A percentile compares a stretch with the other conserved stretches of the same genome.
These are phyloP conservation scores for Sebastes fasciatus DNA, from an alignment of 2,113 vertebrate genomes.

Conservation along the genomic window DNA sequence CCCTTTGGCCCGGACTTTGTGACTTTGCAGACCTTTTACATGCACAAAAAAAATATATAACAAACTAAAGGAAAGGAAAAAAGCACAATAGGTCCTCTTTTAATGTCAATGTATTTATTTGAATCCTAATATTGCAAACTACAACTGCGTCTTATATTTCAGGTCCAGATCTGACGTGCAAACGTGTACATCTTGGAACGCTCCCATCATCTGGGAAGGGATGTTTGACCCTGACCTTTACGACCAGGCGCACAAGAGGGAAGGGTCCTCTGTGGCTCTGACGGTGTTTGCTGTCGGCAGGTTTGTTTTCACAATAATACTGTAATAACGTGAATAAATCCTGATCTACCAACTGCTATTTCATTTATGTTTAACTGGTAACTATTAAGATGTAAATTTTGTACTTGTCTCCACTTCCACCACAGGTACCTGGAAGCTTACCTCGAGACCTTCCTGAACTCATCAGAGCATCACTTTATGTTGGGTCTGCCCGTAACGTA, in stretches of 20 bases:
- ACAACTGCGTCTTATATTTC: neutral
- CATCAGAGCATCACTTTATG: constrained; percentile 85
- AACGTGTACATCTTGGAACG: constrained; percentile 85
- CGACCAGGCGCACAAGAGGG: constrained; percentile 59
- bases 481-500: constrained; percentile 81
- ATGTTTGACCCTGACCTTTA: constrained; percentile 79
- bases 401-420: neutral
- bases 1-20: too few species aligned
- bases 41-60: neutral
- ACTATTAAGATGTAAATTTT: neutral
- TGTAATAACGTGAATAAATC: neutral
- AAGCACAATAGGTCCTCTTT: neutral
- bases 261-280: constrained; percentile 81
- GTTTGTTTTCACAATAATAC: constrained; percentile 62
- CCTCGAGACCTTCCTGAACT: constrained; percentile 78
- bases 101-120: neutral
- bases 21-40: too few species aligned
- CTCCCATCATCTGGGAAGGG: constrained; percentile 86
- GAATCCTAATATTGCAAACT: neutral
- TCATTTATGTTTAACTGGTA: neutral
- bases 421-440: constrained; percentile 81
- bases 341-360: neutral
- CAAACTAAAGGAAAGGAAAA: too few species aligned
- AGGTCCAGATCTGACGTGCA: constrained; percentile 80
- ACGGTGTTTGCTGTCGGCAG: constrained; percentile 88